These are phyloP conservation scores for Microcebus tavaratra DNA, from an alignment of 2,113 vertebrate species.

Conservation along the genomic window DNA sequence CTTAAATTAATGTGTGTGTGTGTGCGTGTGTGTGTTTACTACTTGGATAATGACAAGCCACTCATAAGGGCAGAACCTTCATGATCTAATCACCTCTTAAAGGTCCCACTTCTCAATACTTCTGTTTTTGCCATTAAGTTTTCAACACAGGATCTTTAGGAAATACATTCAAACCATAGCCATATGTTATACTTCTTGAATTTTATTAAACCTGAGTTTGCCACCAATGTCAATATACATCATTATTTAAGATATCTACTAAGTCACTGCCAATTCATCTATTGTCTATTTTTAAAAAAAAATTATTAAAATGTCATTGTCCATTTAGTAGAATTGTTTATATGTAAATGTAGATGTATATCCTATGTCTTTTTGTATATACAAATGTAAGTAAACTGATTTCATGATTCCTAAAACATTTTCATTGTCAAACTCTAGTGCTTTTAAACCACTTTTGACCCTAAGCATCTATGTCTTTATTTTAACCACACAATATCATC, in stretches of 20 bases:
- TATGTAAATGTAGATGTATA: neutral
- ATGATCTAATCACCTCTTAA: neutral
- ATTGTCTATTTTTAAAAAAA: neutral
- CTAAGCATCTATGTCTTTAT: neutral
- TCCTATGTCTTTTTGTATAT: neutral
- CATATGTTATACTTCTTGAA: neutral
- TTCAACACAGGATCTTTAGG: neutral
- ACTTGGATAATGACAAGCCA: too few relatives aligned
- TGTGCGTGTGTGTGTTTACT: too few relatives aligned
- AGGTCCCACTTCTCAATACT: neutral
- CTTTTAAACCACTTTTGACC: neutral
- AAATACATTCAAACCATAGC: neutral
- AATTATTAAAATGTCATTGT: neutral
- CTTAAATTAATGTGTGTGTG: neutral
- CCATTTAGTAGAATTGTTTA: neutral
- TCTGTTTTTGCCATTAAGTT: neutral
- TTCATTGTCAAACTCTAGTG: neutral
- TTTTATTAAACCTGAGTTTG: conserved; percentile 15
- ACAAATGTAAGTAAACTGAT: neutral
- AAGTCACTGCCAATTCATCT: neutral
- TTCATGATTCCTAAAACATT: neutral
- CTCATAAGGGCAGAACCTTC: neutral
- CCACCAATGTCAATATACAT: neutral
- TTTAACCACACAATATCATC: neutral
- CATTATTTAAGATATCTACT: neutral